Conservation (phyloP, 2,113 vertebrate species). For the Urocitellus parryii region DNA sequence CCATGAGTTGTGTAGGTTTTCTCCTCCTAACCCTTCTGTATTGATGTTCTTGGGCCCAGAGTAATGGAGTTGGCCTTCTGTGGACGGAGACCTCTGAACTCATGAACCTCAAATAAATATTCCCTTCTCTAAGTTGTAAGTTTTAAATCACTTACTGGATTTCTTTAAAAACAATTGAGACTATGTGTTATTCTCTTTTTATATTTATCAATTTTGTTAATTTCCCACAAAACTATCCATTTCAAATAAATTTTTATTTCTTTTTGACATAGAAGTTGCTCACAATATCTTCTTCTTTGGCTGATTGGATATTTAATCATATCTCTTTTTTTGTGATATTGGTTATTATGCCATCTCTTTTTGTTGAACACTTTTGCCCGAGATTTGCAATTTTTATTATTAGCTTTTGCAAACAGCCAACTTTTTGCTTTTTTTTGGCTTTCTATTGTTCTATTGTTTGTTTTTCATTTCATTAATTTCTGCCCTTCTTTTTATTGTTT, state of each 20-base stretch:
- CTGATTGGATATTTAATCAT: neutral
- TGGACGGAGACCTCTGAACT: too few species aligned
- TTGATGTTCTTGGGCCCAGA: too few species aligned
- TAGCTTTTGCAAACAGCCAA: neutral
- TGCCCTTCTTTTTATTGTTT: neutral
- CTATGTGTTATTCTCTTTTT: neutral
- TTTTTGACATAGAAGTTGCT: neutral
- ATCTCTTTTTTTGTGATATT: neutral
- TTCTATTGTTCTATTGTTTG: neutral
- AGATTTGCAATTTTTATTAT: neutral
- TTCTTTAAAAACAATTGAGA: neutral
- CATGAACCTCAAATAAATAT: too few species aligned
- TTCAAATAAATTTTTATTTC: neutral
- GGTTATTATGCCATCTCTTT: neutral
- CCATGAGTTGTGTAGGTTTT: too few species aligned
- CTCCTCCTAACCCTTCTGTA: too few species aligned
- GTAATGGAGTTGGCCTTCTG: too few species aligned
- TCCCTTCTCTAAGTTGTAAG: too few species aligned
- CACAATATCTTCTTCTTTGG: neutral
- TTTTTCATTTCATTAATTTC: constrained; percentile 17
- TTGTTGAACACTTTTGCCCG: neutral
- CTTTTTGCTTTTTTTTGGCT: neutral
- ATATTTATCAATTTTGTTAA: neutral
- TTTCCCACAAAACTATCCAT: neutral
- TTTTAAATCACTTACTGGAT: neutral